These are phyloP conservation scores for Vanessa tameamea DNA, from an alignment of 1,140 invertebrate species.

Conservation along the genomic window DNA sequence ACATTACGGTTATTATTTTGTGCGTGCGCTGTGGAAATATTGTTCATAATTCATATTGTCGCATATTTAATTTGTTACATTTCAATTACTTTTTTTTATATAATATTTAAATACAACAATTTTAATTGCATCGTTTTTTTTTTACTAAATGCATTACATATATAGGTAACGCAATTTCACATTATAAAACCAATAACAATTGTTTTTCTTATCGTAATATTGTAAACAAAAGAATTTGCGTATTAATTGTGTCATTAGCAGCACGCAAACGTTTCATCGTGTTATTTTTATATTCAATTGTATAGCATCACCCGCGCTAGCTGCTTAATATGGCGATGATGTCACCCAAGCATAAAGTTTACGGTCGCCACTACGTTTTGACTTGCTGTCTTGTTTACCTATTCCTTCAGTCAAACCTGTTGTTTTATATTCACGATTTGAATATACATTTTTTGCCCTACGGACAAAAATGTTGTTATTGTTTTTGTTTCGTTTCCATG, in stretches of 20 bases:
- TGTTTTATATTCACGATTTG: constrained; percentile 37
- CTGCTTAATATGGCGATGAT: constrained; percentile 59
- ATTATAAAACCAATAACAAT: constrained; percentile 21
- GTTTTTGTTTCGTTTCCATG: constrained; percentile 31
- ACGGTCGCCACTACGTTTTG: constrained; percentile 35
- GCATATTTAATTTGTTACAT: background rate
- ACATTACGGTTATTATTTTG: constrained; percentile 3
- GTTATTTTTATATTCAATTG: constrained; percentile 44
- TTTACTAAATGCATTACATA: background rate
- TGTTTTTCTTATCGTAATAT: constrained; percentile 16
- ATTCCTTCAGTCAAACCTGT: constrained; percentile 45
- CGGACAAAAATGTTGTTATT: constrained; percentile 11
- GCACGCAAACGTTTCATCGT: constrained; percentile 35
- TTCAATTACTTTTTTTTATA: background rate
- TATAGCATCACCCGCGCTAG: constrained; percentile 29
- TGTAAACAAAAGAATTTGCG: constrained; percentile 42
- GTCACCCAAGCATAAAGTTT: constrained; percentile 47
- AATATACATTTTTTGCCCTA: constrained; percentile 15
- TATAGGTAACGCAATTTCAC: background rate
- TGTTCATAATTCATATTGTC: background rate
- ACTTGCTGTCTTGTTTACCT: constrained; percentile 42
- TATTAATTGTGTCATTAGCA: constrained; percentile 47
- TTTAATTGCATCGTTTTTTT: background rate
- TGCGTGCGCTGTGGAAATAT: background rate
- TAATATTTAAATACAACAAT: too few species aligned